Base-by-base conservation (phyloP, 2,113 vertebrate genomes). In the Sorex fumeus region DNA sequence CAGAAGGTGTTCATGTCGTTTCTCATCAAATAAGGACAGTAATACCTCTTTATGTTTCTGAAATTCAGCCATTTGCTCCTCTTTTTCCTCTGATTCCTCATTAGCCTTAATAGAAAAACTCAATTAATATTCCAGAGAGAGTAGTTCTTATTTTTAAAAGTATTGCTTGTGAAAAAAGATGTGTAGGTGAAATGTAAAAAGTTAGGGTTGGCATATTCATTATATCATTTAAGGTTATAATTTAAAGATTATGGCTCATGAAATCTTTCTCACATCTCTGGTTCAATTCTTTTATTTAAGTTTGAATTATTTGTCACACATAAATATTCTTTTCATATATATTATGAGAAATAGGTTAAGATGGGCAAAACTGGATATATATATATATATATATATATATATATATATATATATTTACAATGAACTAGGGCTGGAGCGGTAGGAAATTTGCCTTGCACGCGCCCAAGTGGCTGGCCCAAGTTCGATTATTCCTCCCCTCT, bases 21-120 rank as follows among this genome's bases (percentile, higher is more conserved):
- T 99, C 96, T 99, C 99, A 95, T 99, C 99, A 96, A 99, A 99
- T 90, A 99, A 97, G 0, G 98, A 98, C 8, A 98, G 95, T 36
- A 99, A 97, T 64, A 98, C 23, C 23, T 99, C 99, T 80, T 91
- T 99, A 96, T 98, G 98, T 90, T 98, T 99, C 88, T 97, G 97
- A 96, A 99, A 96, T 94, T 99, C 99, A 23, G 93, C 98, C 96
- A 98, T 60, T 83, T 98, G 87, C 28, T 99, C 99, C 94, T 99
- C 98, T 96, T 99, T 99, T 76, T 98, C 98, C 95, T 99, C 99
- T 1, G 98, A 98, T 40, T 98, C 98, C 88, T 97, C 74, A 92
- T 98, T 98, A 74, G 93, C 95, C 98, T 98, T 96, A 79, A 50
- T 80, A 87, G 85, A 88, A 97, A 82, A 21, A 69, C 4, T 36